phyloP scores from a whole-genome alignment of 2,113 vertebrate genomes.

The Neolamprologus modestus region DNA sequence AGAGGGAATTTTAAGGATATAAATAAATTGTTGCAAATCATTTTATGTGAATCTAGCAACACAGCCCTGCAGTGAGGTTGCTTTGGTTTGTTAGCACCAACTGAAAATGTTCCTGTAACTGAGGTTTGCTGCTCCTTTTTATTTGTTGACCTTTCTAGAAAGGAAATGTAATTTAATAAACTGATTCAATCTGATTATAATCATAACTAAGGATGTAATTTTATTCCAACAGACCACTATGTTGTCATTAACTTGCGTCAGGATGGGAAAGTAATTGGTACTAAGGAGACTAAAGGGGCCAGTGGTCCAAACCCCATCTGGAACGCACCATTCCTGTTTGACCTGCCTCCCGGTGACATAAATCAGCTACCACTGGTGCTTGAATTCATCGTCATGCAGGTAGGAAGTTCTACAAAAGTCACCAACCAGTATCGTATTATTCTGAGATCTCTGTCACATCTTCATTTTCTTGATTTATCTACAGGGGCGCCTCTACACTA shows the following conservation, averaged over 20 bases:
- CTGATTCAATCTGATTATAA: background rate
- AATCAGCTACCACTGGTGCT: constrained; percentile 60
- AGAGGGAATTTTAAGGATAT: background rate
- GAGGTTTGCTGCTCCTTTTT: background rate
- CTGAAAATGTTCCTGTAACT: background rate
- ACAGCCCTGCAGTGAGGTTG: background rate
- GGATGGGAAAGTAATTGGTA: constrained; percentile 54
- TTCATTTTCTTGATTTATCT: background rate
- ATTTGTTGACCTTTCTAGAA: background rate
- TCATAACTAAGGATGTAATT: background rate
- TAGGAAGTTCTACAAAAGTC: constrained; percentile 6
- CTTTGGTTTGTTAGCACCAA: background rate
- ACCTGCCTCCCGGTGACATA: constrained; percentile 67
- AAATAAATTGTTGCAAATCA: background rate
- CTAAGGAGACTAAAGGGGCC: constrained; percentile 73
- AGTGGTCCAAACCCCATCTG: constrained; percentile 68
- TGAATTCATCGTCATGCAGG: constrained; percentile 78
- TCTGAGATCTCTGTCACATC: rapidly evolving
- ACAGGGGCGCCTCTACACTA: constrained; percentile 72
- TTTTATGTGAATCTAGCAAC: background rate
- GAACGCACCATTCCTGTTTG: constrained; percentile 81
- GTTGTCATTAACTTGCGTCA: constrained; percentile 71
- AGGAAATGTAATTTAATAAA: background rate
- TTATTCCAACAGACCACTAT: constrained; percentile 69
- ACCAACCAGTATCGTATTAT: background rate